Percentiles rank a stretch among this genome's conserved stretches.
These are phyloP conservation scores for Palythoa grandiflora DNA, from an alignment of 92 coral and sea anemone genomes.

Conservation along the genomic window DNA sequence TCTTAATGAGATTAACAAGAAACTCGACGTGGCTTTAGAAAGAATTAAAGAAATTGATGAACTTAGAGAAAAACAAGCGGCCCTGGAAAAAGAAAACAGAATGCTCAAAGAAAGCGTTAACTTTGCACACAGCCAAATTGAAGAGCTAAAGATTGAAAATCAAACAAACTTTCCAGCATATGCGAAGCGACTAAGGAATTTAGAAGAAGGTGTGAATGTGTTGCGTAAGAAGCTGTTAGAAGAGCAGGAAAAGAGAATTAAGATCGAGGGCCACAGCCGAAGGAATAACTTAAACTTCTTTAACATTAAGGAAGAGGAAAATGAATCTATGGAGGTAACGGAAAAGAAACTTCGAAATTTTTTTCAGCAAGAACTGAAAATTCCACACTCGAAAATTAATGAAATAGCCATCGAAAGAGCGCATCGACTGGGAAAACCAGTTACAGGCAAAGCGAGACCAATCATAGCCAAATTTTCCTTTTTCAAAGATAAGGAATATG, in stretches of 20 bases:
- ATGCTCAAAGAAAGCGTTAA: constrained; percentile 34
- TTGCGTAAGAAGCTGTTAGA: background rate
- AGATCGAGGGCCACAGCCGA: too few relatives aligned
- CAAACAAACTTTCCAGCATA: background rate
- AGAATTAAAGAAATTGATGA: constrained; percentile 45
- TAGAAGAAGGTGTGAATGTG: constrained; percentile 2
- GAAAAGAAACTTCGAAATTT: too few relatives aligned
- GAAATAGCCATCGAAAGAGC: too few relatives aligned
- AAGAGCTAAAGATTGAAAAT: constrained; percentile 17
- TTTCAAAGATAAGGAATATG: too few relatives aligned
- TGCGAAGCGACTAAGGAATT: constrained; percentile 20
- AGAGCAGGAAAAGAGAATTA: background rate
- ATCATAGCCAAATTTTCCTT: too few relatives aligned
- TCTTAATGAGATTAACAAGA: constrained; percentile 28
- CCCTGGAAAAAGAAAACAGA: constrained; percentile 15
- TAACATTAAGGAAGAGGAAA: too few relatives aligned
- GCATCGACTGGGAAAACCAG: too few relatives aligned
- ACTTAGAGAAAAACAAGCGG: constrained; percentile 23
- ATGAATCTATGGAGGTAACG: too few relatives aligned
- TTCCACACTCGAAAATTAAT: too few relatives aligned
- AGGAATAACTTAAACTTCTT: too few relatives aligned
- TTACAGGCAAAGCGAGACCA: too few relatives aligned
- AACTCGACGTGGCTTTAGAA: constrained; percentile 31
- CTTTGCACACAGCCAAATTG: constrained; percentile 25
- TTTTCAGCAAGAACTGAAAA: too few relatives aligned